phyloP scores from a whole-genome alignment of 2,888 invertebrate species.

The Idaea straminata region DNA sequence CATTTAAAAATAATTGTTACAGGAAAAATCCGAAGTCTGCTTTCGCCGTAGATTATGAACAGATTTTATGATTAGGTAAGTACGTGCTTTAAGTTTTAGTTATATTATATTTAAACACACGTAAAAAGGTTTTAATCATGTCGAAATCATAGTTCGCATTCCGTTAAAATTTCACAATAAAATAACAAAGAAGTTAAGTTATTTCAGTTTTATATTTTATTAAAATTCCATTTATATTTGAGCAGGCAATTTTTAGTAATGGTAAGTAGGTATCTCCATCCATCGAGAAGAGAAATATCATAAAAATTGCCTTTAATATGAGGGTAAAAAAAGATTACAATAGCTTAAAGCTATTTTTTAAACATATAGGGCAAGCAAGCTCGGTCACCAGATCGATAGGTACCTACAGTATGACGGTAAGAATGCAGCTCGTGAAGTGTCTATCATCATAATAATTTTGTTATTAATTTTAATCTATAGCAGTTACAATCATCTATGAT shows the following conservation, averaged over 20 bases:
- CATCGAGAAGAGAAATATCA: constrained; percentile 8
- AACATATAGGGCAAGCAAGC: constrained; percentile 15
- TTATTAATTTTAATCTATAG: too few relatives aligned
- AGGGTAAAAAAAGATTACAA: constrained; percentile 13
- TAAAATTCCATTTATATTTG: not conserved
- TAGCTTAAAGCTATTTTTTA: constrained; percentile 18
- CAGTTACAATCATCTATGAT: too few relatives aligned
- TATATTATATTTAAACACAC: too few relatives aligned
- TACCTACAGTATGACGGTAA: constrained; percentile 15
- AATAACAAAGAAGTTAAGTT: not conserved
- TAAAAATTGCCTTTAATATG: constrained; percentile 11
- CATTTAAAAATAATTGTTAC: too few relatives aligned
- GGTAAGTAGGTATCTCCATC: not conserved
- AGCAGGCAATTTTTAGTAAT: not conserved
- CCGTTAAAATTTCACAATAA: not conserved
- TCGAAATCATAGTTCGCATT: not conserved
- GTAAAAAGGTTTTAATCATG: not conserved
- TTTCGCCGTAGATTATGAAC: too few relatives aligned
- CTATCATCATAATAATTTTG: not conserved
- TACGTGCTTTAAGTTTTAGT: too few relatives aligned
- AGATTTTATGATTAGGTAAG: too few relatives aligned
- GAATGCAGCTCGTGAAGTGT: not conserved
- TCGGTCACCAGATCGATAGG: constrained; percentile 25
- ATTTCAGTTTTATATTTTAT: not conserved
- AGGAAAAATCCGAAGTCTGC: too few relatives aligned